Conservation (phyloP, 2,888 invertebrate genomes). For the Belgica antarctica region DNA sequence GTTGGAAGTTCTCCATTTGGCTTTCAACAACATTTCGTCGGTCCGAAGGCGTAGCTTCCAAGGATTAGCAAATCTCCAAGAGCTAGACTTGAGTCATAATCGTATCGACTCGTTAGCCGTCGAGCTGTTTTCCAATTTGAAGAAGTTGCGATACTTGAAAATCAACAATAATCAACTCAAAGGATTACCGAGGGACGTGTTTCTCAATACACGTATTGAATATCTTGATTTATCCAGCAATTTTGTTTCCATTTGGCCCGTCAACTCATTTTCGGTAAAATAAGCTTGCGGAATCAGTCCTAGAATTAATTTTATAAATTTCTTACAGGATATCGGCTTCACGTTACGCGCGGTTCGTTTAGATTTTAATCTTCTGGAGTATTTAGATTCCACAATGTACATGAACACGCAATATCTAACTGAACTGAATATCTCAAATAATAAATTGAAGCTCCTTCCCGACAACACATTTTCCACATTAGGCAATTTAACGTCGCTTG, state of each 20-base stretch:
- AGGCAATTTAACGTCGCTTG: slow-evolving; percentile 72
- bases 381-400: slow-evolving; percentile 83
- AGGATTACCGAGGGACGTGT: slow-evolving; percentile 73
- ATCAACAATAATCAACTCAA: slow-evolving; percentile 70
- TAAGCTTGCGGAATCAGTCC: too few species aligned
- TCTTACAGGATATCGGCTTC: slow-evolving; percentile 77
- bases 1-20: slow-evolving; percentile 71
- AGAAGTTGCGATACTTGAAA: slow-evolving; percentile 70
- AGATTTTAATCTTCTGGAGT: slow-evolving; percentile 76
- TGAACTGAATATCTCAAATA: slow-evolving; percentile 73
- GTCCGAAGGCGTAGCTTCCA: slow-evolving; percentile 75
- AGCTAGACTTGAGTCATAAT: slow-evolving; percentile 76
- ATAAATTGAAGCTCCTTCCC: slow-evolving; percentile 78
- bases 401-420: slow-evolving; percentile 77
- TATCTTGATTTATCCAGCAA: slow-evolving; percentile 77
- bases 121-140: slow-evolving; percentile 75
- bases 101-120: slow-evolving; percentile 71
- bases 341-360: slow-evolving; percentile 76
- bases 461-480: slow-evolving; percentile 86
- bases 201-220: slow-evolving; percentile 75
- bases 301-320: too few species aligned
- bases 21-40: slow-evolving; percentile 69
- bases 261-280: slow-evolving; percentile 69
- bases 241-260: slow-evolving; percentile 75
- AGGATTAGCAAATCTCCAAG: slow-evolving; percentile 71